Percentiles rank a stretch among this genome's conserved stretches.
These are phyloP conservation scores for Esox masquinongy DNA, from an alignment of 2,797 vertebrate species.

Conservation along the genomic window DNA sequence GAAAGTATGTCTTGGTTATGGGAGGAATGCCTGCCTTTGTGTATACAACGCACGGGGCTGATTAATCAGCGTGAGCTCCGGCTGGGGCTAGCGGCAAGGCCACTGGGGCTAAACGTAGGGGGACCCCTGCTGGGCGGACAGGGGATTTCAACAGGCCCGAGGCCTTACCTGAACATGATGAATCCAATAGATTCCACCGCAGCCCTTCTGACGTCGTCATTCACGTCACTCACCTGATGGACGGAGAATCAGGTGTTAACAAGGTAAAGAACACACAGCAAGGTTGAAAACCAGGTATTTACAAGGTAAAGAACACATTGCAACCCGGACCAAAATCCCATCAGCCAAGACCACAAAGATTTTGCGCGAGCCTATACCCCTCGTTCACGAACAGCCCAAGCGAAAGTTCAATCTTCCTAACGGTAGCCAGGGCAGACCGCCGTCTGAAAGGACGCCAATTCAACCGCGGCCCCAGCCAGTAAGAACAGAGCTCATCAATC, in stretches of 20 bases:
- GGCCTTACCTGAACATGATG: slow-evolving; percentile 94
- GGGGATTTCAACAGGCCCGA: background rate
- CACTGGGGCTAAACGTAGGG: slow-evolving; percentile 17
- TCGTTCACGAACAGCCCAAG: background rate
- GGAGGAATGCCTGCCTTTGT: slow-evolving; percentile 62
- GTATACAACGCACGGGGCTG: slow-evolving; percentile 35
- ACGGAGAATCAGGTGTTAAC: slow-evolving; percentile 2
- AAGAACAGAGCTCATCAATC: background rate
- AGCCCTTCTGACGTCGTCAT: slow-evolving; percentile 94
- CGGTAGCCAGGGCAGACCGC: slow-evolving; percentile 36
- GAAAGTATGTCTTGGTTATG: slow-evolving; percentile 50
- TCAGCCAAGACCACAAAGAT: background rate
- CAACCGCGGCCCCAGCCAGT: background rate
- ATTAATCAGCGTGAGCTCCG: slow-evolving; percentile 48
- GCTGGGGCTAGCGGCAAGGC: slow-evolving; percentile 7
- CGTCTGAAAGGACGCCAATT: slow-evolving; percentile 61
- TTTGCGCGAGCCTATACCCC: background rate
- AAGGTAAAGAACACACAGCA: background rate
- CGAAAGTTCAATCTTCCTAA: background rate
- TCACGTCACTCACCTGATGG: slow-evolving; percentile 94
- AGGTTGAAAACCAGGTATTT: background rate
- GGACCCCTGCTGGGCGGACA: slow-evolving; percentile 7
- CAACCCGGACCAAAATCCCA: background rate
- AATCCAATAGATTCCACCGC: slow-evolving; percentile 99
- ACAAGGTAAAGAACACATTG: background rate